Base-by-base conservation (phyloP, 2,113 vertebrate species). In the Anas platyrhynchos region DNA sequence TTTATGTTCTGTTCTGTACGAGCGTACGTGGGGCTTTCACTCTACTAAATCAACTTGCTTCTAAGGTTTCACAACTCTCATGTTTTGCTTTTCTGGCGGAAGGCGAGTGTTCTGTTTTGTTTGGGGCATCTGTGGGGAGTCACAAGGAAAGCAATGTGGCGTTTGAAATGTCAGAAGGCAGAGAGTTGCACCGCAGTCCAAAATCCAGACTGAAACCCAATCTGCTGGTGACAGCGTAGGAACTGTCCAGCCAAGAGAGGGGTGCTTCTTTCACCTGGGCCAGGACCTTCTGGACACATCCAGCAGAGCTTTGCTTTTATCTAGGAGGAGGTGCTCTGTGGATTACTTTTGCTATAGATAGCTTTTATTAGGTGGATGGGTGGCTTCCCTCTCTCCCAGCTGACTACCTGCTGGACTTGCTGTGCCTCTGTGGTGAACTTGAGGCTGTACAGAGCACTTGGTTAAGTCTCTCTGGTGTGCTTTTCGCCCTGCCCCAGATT, bases 111-210 rank as follows among this genome's bases (percentile, higher is more conserved):
- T 93, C 36, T 87, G 31, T 67, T 79, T 55, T 86, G 11, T 78
- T 4, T 65, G 85, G 79, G 26, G 86, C 85, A 63, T 76, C 29
- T 67, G 27, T 9, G 62, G 81, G 91, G 78, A 91, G 63, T 79
- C 93, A 34, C 18, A 50, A 76, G 71, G 81, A 87, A 79, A 68
- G 82, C 83, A 62, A 4, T 12, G 48, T 48, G 13, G 6, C 7
- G 25, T 76, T 1, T 50, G 92, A 92, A 94, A 89, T 93, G 91
- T 87, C 92, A 93, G 27, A 71, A 75, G 91, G 65, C 86, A 65
- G 58, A 74, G 56, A 72, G 38, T 84, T 94, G 54, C 91, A 3
- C 5, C 86, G 77, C 94, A 94, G 62, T 32, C 77, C 72, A 50
- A 62, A 91, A 67, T 73, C 50, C 83, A 84, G 58, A 11, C 52